Conservation (phyloP, 1,140 invertebrate genomes). For the Drosophila nigrodunni region DNA sequence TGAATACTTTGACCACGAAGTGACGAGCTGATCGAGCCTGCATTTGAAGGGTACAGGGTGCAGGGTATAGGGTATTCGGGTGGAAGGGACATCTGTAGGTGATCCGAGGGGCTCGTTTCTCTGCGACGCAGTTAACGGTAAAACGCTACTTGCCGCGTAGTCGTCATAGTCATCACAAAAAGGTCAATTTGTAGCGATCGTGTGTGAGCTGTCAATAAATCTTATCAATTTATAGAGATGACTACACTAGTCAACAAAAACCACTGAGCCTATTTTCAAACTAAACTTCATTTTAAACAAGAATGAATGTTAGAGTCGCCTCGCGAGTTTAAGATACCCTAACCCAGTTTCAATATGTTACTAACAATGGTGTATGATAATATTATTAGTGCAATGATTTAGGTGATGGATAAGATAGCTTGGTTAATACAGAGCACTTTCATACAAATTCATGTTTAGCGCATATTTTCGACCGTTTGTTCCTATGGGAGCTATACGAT, state of each 20-base stretch:
- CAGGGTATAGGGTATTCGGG: not conserved
- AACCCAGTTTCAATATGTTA: no score
- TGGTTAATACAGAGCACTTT: no score
- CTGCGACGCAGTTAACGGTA: constrained; percentile 46
- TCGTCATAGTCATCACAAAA: constrained; percentile 45
- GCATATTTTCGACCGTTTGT: no score
- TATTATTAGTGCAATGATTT: no score
- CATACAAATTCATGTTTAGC: no score
- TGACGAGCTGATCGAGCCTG: constrained; percentile 49
- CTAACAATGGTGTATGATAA: no score
- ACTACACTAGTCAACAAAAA: constrained; percentile 6
- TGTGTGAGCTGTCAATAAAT: constrained; percentile 67
- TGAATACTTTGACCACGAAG: constrained; percentile 51
- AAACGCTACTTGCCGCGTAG: not conserved
- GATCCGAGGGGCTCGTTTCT: constrained; percentile 58
- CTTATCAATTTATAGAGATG: constrained; percentile 62
- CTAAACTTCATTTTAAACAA: no score
- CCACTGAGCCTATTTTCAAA: not conserved
- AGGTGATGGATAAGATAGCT: no score
- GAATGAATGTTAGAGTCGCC: no score
- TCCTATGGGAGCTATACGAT: no score
- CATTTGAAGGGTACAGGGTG: not conserved
- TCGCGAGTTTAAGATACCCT: no score
- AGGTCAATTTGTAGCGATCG: constrained; percentile 62
- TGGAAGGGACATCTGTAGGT: not conserved